These are phyloP conservation scores for Rousettus leschenaultii DNA, from an alignment of 2,113 vertebrate genomes.

Conservation along the genomic window DNA sequence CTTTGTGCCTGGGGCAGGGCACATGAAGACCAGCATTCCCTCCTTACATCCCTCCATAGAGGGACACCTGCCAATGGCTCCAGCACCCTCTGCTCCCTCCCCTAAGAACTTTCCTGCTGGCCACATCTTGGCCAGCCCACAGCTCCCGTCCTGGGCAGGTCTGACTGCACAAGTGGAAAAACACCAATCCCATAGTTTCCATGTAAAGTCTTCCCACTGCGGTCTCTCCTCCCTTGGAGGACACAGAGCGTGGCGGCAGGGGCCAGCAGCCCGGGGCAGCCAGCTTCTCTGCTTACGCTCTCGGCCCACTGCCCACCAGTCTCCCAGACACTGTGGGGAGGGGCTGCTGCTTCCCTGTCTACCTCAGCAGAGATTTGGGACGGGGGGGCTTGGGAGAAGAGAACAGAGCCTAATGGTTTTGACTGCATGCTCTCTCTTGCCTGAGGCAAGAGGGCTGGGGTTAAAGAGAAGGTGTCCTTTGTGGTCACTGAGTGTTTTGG, in stretches of 20 bases:
- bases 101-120: not conserved
- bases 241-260: not conserved
- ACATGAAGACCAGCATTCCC: not conserved
- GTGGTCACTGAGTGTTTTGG: not conserved
- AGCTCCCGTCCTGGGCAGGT: conserved; percentile 37
- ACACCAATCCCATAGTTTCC: conserved; percentile 63
- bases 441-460: not conserved
- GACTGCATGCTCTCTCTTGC: not conserved
- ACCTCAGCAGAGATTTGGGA: not conserved
- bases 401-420: not conserved
- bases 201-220: conserved; percentile 49
- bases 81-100: not conserved
- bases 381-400: not conserved
- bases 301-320: not conserved
- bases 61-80: not conserved
- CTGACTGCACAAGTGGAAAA: conserved; percentile 64
- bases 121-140: conserved; percentile 21
- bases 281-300: conserved; percentile 70
- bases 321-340: conserved; percentile 6
- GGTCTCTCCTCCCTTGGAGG: conserved; percentile 37
- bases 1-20: not conserved
- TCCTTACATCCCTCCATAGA: not conserved
- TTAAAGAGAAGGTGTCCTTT: not conserved
- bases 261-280: not conserved
- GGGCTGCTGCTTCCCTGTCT: not conserved